These are phyloP conservation scores for Tetragonisca angustula DNA, from an alignment of 2,888 invertebrate genomes.

Conservation along the genomic window DNA sequence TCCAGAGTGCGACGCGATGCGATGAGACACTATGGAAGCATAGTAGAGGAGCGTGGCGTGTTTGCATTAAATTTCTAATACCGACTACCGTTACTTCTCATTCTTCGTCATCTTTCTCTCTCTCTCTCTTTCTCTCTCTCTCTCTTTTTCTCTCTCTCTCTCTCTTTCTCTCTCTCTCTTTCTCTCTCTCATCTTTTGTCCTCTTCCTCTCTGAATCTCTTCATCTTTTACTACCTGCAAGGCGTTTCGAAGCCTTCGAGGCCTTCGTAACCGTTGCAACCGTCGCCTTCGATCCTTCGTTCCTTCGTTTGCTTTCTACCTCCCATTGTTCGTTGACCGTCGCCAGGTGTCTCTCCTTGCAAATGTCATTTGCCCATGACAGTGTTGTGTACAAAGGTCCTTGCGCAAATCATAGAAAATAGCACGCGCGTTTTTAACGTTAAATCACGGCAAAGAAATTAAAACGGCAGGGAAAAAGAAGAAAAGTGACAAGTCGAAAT, in stretches of 20 bases:
- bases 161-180: slow-evolving; percentile 31
- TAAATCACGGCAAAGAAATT: too few relatives aligned
- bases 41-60: slow-evolving; percentile 52
- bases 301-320: not conserved
- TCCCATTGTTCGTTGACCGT: too few relatives aligned
- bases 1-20: slow-evolving; percentile 29
- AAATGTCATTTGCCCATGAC: too few relatives aligned
- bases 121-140: slow-evolving; percentile 28
- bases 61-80: not conserved
- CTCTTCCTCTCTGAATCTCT: slow-evolving; percentile 37
- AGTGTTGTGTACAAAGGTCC: too few relatives aligned
- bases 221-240: slow-evolving; percentile 53
- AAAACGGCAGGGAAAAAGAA: too few relatives aligned
- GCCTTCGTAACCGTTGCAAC: slow-evolving; percentile 40
- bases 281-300: slow-evolving; percentile 25
- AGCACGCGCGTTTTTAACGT: too few relatives aligned
- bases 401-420: too few relatives aligned
- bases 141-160: slow-evolving; percentile 47
- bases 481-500: too few relatives aligned
- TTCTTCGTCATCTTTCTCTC: slow-evolving; percentile 56
- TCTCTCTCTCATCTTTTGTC: slow-evolving; percentile 10
- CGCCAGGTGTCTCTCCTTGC: too few relatives aligned
- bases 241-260: slow-evolving; percentile 20
- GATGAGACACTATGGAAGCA: slow-evolving; percentile 13
- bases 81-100: slow-evolving; percentile 73